phyloP scores from a whole-genome alignment of 2,888 invertebrate species.

The Orthosia cruda region DNA sequence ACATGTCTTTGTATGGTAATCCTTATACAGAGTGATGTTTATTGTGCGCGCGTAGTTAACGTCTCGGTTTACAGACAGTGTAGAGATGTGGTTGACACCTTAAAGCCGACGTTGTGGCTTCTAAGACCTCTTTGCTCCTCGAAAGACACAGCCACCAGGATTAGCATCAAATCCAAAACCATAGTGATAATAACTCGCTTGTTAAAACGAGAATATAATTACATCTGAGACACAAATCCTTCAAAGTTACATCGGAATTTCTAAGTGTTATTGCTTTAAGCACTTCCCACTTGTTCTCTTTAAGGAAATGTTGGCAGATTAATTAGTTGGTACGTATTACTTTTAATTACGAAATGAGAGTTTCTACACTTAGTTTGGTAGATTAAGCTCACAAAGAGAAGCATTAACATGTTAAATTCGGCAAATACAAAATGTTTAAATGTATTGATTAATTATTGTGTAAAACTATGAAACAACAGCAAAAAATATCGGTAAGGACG shows the following conservation, averaged over 20 bases:
- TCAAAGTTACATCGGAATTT: conserved; percentile 40
- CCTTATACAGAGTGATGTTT: conserved; percentile 43
- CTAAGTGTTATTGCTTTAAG: conserved; percentile 31
- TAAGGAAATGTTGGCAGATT: conserved; percentile 29
- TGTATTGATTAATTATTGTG: not conserved
- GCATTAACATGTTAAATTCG: conserved; percentile 19
- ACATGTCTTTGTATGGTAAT: conserved; percentile 55
- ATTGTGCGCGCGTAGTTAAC: conserved; percentile 34
- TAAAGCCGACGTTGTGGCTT: conserved; percentile 41
- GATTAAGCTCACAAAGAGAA: conserved; percentile 26
- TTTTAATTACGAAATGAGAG: conserved; percentile 21
- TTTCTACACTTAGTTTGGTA: not conserved
- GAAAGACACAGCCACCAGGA: conserved; percentile 37
- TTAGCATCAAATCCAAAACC: conserved; percentile 40
- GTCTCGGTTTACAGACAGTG: conserved; percentile 44
- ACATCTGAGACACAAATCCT: conserved; percentile 30
- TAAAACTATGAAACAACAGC: not conserved
- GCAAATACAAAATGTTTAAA: not conserved
- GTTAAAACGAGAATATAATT: conserved; percentile 45
- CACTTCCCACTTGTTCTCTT: conserved; percentile 6
- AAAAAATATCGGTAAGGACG: not conserved
- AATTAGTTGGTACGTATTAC: conserved; percentile 20
- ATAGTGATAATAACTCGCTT: conserved; percentile 41
- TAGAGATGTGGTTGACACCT: conserved; percentile 57
- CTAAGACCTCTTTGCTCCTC: conserved; percentile 16